Evolutionary conservation across 2,888 invertebrate genomes (phyloP).

Genomic region (Caenorhabditis sp.): DNA sequence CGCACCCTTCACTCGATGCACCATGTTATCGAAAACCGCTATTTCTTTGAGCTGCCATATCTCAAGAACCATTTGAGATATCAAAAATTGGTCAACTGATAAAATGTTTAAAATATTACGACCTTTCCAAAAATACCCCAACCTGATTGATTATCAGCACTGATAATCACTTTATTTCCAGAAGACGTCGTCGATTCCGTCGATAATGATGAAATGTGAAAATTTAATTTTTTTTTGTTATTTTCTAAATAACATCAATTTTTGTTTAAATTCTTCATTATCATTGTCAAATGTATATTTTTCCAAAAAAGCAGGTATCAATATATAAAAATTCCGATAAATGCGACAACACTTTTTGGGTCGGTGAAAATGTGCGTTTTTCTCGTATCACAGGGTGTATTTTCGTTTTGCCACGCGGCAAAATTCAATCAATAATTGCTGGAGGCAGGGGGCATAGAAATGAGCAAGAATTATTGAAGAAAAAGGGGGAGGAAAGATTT

Average conservation of each 20-base stretch:
- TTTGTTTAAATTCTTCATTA: no score
- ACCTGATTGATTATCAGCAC: no score
- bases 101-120: background rate
- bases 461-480: conserved; percentile 32
- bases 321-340: background rate
- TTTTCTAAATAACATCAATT: conserved; percentile 12
- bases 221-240: background rate
- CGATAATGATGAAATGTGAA: conserved; percentile 6
- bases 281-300: no score
- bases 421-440: background rate
- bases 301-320: background rate
- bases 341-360: background rate
- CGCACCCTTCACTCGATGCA: no score
- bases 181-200: conserved; percentile 26
- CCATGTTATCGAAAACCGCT: no score
- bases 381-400: conserved; percentile 20
- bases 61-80: background rate
- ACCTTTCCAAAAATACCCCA: no score
- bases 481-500: conserved; percentile 7
- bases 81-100: background rate
- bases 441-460: conserved; percentile 16
- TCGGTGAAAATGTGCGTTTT: background rate
- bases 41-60: background rate
- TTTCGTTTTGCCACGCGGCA: conserved; percentile 25
- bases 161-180: conserved; percentile 1